These are phyloP conservation scores for Semnopithecus entellus DNA, from an alignment of 2,113 vertebrate species.

Conservation along the genomic window DNA sequence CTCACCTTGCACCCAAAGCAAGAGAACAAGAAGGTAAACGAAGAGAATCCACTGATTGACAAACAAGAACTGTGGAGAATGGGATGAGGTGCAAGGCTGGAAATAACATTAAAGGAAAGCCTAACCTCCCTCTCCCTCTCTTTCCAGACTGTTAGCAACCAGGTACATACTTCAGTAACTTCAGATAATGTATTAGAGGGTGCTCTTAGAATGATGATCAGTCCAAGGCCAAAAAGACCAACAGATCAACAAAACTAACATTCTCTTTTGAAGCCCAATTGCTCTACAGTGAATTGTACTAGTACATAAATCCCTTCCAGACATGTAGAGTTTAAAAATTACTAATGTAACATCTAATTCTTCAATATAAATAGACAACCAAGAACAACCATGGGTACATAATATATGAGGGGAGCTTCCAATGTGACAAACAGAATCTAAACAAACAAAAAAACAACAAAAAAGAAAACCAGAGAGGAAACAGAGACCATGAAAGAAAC, in stretches of 20 bases:
- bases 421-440: background rate
- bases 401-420: background rate
- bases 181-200: background rate
- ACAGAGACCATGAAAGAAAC: background rate
- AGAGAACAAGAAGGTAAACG: background rate
- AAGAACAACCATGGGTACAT: background rate
- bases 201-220: background rate
- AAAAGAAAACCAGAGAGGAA: background rate
- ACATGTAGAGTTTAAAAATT: background rate
- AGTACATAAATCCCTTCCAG: background rate
- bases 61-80: background rate
- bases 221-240: background rate
- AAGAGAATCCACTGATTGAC: background rate
- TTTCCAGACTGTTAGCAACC: background rate
- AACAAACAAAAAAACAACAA: background rate
- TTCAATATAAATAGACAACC: background rate
- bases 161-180: background rate
- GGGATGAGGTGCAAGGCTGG: background rate
- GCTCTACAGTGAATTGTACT: background rate
- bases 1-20: background rate
- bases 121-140: background rate
- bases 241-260: background rate
- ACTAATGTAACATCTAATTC: background rate
- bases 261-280: background rate
- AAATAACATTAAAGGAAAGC: background rate